Evolutionary conservation across 2,797 vertebrate genomes (phyloP).

Genomic region (Artibeus jamaicensis): DNA sequence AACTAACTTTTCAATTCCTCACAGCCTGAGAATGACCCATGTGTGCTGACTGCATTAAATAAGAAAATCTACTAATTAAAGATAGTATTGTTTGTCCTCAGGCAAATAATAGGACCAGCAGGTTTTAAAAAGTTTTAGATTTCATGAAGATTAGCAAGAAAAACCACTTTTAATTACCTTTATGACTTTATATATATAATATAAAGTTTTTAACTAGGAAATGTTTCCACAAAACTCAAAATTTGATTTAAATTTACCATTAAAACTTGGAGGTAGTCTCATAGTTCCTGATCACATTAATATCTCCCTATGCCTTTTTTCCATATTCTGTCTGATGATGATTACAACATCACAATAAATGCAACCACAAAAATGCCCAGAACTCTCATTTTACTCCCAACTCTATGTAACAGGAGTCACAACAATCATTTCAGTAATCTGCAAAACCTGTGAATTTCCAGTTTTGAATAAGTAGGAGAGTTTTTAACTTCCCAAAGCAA

Average conservation of each 20-base stretch:
- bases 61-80: not conserved
- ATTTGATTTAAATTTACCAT: not conserved
- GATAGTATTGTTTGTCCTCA: not conserved
- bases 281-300: not conserved
- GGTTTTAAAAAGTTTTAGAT: slow-evolving; percentile 20
- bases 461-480: not conserved
- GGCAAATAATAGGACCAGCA: not conserved
- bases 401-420: not conserved
- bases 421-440: not conserved
- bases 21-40: not conserved
- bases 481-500: not conserved
- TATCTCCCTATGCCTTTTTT: not conserved
- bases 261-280: not conserved
- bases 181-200: not conserved
- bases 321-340: not conserved
- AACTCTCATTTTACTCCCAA: not conserved
- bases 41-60: not conserved
- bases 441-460: not conserved
- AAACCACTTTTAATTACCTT: not conserved
- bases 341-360: not conserved
- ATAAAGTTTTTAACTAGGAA: not conserved
- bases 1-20: not conserved
- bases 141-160: not conserved
- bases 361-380: not conserved
- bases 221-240: not conserved